Percentiles rank a stretch among this genome's conserved stretches.
Conservation (phyloP, 2,888 invertebrate genomes). For the Diplazon laetatorius region DNA sequence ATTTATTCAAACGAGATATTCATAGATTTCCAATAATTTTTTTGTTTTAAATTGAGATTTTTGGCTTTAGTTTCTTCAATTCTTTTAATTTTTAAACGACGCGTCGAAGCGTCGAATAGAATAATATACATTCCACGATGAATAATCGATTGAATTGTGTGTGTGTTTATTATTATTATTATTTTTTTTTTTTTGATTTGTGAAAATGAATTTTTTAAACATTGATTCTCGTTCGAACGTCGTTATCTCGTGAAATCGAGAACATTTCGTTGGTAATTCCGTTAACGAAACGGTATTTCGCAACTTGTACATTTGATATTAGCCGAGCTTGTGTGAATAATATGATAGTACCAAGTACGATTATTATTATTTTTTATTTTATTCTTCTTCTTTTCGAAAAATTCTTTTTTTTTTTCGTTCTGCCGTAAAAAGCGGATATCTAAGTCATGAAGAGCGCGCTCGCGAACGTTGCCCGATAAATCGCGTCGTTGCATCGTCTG, state of each 20-base stretch:
- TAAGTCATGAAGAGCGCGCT: slow-evolving; percentile 49
- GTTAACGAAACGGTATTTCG: slow-evolving; percentile 10
- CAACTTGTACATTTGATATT: slow-evolving; percentile 42
- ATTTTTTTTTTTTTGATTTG: slow-evolving; percentile 22
- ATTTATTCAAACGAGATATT: too few relatives aligned
- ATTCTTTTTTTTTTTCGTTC: slow-evolving; percentile 9
- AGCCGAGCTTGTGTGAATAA: slow-evolving; percentile 16
- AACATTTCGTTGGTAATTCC: too few relatives aligned
- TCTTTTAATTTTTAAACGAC: neutral
- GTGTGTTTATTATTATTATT: too few relatives aligned
- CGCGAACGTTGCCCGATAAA: slow-evolving; percentile 25
- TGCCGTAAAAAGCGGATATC: slow-evolving; percentile 33
- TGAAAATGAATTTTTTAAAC: neutral
- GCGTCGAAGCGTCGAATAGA: too few relatives aligned
- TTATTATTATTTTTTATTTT: slow-evolving; percentile 12
- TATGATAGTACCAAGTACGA: slow-evolving; percentile 31
- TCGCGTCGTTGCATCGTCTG: neutral
- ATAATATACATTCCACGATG: too few relatives aligned
- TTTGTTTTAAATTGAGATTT: too few relatives aligned
- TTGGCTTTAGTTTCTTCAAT: neutral
- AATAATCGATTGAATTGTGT: too few relatives aligned
- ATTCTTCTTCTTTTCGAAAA: slow-evolving; percentile 5
- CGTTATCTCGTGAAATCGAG: too few relatives aligned
- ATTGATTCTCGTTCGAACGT: neutral
- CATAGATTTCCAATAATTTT: too few relatives aligned